Base-by-base conservation (phyloP, 1,140 invertebrate species). In the Aplysia californica region DNA sequence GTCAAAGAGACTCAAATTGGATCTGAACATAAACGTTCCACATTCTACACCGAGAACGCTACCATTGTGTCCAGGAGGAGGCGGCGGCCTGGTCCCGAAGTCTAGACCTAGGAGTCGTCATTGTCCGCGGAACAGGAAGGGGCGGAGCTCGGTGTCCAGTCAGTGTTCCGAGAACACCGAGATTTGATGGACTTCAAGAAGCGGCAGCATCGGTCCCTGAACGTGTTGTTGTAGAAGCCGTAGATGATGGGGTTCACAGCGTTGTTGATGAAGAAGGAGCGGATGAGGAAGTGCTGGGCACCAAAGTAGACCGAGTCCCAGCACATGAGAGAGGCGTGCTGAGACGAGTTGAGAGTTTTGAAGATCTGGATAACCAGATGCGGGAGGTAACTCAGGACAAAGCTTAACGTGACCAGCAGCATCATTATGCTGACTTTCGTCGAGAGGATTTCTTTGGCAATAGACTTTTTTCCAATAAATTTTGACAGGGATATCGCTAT, bases 221-320 rank as follows among this genome's bases (percentile, higher is more conserved):
- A 78, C 5, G 44, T 68, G n/a, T 56, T 41, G 66, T 78, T 78
- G 64, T 68, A 64, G 56, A 75, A 78, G n/a, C 71, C 56, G 66
- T 78, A 78, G 39, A 78, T 78, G 39, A 78, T 64, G 0, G 77
- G 77, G 33, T 78, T 78, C 18, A 75, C 35, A 38, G 77, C 77
- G 44, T 66, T 75, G 72, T 78, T 78, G 5, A 75, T 39, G 39
- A 75, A 78, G 56, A 68, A 75, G 20, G 77, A 78, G 20, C 77
- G 31, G 18, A 69, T 20, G 36, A 74, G 70, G 5, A 78, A 26
- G n/a, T 73, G 71, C n/a, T 68, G 29, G 18, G 56, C 26, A 1
- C 55, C 38, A 15, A 64, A 70, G 26, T 67, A 68, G 33, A 20
- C 35, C 0, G 31, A 26, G 4, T 33, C 44, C 15, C 29, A 3